Evolutionary conservation across 2,888 invertebrate species (phyloP).

Genomic region (Ligdia adustata): DNA sequence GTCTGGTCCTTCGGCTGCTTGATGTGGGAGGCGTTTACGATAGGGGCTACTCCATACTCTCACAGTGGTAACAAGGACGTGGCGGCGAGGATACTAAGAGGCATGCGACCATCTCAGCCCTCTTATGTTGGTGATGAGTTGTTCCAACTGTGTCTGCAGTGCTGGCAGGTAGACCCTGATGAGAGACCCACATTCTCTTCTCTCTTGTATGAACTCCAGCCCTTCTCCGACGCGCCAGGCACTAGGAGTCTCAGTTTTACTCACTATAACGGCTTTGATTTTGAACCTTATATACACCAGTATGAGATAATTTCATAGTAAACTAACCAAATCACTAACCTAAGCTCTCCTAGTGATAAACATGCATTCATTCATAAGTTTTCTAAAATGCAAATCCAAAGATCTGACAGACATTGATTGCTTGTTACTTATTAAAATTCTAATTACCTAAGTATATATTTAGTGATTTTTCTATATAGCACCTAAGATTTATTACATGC

Average conservation of each 20-base stretch:
- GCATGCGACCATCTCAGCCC: slow-evolving; percentile 89
- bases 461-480: too few species aligned
- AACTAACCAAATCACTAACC: slow-evolving; percentile 33
- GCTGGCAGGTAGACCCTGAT: slow-evolving; percentile 93
- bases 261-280: slow-evolving; percentile 74
- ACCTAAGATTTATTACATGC: too few species aligned
- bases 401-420: too few species aligned
- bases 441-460: too few species aligned
- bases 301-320: slow-evolving; percentile 71
- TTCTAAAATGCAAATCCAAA: slow-evolving; percentile 36
- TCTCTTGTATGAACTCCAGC: slow-evolving; percentile 76
- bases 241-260: slow-evolving; percentile 72
- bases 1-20: slow-evolving; percentile 93
- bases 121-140: slow-evolving; percentile 90
- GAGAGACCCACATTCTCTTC: slow-evolving; percentile 90
- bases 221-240: slow-evolving; percentile 61
- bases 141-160: slow-evolving; percentile 92
- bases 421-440: too few species aligned
- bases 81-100: slow-evolving; percentile 86
- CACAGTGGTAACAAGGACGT: slow-evolving; percentile 88
- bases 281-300: slow-evolving; percentile 72
- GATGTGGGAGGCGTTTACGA: slow-evolving; percentile 91
- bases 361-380: slow-evolving; percentile 7
- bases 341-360: slow-evolving; percentile 3
- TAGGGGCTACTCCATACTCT: slow-evolving; percentile 91